Percentiles rank a stretch among this genome's conserved stretches.
phyloP scores from a whole-genome alignment of 23 tunicate genomes.

The Trididemnum clinides region DNA sequence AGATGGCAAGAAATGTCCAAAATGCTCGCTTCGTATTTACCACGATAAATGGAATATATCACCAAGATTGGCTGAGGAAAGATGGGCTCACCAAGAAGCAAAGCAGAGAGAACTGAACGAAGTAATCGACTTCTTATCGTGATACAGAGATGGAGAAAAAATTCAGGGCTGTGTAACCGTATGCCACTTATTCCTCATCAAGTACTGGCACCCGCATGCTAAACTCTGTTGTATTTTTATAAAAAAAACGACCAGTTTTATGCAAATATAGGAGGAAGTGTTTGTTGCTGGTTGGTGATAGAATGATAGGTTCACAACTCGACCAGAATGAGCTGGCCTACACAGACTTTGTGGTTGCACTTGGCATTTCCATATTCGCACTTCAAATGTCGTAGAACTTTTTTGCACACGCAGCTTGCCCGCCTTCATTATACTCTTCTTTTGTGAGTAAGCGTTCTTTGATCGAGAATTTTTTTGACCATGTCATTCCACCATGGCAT shows the following conservation, averaged over 20 bases:
- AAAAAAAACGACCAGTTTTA: too few species aligned
- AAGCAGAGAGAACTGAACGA: conserved; percentile 88
- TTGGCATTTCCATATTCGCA: too few species aligned
- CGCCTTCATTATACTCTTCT: conserved; percentile 81
- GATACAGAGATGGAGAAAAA: not conserved
- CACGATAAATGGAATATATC: conserved; percentile 96
- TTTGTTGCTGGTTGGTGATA: too few species aligned
- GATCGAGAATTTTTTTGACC: conserved; percentile 51
- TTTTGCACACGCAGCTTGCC: conserved; percentile 81
- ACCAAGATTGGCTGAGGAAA: conserved; percentile 82
- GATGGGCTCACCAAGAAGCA: conserved; percentile 96
- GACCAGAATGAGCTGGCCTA: not conserved
- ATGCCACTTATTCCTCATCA: too few species aligned
- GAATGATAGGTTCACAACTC: too few species aligned
- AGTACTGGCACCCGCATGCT: too few species aligned
- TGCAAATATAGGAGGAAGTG: too few species aligned
- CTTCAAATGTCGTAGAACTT: conserved; percentile 69
- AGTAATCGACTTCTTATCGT: conserved; percentile 87
- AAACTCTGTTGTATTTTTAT: too few species aligned
- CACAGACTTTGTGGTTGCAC: too few species aligned
- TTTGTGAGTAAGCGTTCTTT: conserved; percentile 54
- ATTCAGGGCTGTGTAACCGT: too few species aligned
- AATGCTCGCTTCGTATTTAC: conserved; percentile 63
- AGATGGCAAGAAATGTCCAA: conserved; percentile 92
- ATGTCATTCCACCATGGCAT: conserved; percentile 74